phyloP scores from a whole-genome alignment of 2,797 vertebrate species.

The Oreonectes daqikongensis region DNA sequence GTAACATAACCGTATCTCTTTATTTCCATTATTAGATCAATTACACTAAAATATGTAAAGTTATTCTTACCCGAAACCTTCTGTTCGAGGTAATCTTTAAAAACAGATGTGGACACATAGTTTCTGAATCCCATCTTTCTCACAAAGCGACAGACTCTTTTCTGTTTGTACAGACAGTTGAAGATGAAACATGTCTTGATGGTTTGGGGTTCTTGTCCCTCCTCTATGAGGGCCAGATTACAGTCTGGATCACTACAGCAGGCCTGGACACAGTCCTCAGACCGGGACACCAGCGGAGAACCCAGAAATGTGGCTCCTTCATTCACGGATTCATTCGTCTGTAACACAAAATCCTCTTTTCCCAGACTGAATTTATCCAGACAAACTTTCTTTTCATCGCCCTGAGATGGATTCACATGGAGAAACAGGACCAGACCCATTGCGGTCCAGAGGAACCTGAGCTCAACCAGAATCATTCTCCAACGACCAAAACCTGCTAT shows the following conservation, averaged over 20 bases:
- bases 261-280: slow-evolving; percentile 80
- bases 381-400: slow-evolving; percentile 69
- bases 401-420: slow-evolving; percentile 13
- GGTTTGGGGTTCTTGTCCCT: slow-evolving; percentile 39
- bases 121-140: slow-evolving; percentile 82
- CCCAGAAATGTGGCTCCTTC: slow-evolving; percentile 86
- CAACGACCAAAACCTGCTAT: background rate
- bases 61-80: slow-evolving; percentile 62
- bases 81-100: slow-evolving; percentile 68
- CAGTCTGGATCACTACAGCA: slow-evolving; percentile 84
- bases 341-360: slow-evolving; percentile 82
- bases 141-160: slow-evolving; percentile 87
- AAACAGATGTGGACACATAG: slow-evolving; percentile 78
- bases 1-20: no score
- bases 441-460: slow-evolving; percentile 24
- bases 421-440: slow-evolving; percentile 37
- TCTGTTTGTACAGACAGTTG: slow-evolving; percentile 87
- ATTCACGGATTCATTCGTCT: slow-evolving; percentile 85
- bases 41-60: no score
- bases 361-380: slow-evolving; percentile 75
- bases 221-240: slow-evolving; percentile 88
- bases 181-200: slow-evolving; percentile 86
- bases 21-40: no score
- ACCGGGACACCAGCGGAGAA: slow-evolving; percentile 68
- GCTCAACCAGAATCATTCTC: slow-evolving; percentile 38